These are phyloP conservation scores for Phenacoccus solenopsis DNA, from an alignment of 1,140 invertebrate genomes.

Conservation along the genomic window DNA sequence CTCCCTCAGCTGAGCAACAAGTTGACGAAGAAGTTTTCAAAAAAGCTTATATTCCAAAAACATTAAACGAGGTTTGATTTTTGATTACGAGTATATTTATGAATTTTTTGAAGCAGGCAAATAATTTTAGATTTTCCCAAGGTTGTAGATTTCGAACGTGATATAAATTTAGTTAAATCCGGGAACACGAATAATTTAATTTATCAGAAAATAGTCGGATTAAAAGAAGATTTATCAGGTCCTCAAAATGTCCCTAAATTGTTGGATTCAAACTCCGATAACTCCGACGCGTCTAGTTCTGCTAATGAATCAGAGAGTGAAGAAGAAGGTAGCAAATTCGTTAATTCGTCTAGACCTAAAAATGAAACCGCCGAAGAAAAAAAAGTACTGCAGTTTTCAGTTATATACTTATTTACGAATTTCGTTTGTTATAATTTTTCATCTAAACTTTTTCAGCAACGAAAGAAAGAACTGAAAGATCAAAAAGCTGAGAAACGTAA, in stretches of 20 bases:
- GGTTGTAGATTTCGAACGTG: slow-evolving; percentile 81
- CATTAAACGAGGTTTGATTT: slow-evolving; percentile 63
- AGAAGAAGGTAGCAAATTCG: slow-evolving; percentile 45
- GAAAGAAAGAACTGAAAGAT: slow-evolving; percentile 76
- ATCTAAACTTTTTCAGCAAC: slow-evolving; percentile 36
- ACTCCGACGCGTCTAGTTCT: slow-evolving; percentile 20
- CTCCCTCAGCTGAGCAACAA: slow-evolving; percentile 50
- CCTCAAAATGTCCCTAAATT: slow-evolving; percentile 41
- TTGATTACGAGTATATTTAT: not conserved
- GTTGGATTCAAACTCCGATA: slow-evolving; percentile 31
- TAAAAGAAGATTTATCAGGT: slow-evolving; percentile 65
- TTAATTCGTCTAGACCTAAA: slow-evolving; percentile 55
- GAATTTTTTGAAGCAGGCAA: not conserved
- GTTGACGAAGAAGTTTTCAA: slow-evolving; percentile 86
- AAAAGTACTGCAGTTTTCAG: slow-evolving; percentile 40
- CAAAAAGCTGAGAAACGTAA: slow-evolving; percentile 83
- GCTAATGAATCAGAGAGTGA: slow-evolving; percentile 33
- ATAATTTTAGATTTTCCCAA: slow-evolving; percentile 31
- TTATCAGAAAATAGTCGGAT: slow-evolving; percentile 72
- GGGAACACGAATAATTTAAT: slow-evolving; percentile 51
- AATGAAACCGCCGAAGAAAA: slow-evolving; percentile 78
- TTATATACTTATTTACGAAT: no score
- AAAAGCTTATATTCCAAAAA: slow-evolving; percentile 85
- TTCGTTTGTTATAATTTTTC: not conserved
- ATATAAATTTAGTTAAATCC: slow-evolving; percentile 64